A percentile compares a stretch with the other conserved stretches of the same genome.
Evolutionary conservation across 2,113 vertebrate species (phyloP).

Genomic region (Scartelaos histophorus): DNA sequence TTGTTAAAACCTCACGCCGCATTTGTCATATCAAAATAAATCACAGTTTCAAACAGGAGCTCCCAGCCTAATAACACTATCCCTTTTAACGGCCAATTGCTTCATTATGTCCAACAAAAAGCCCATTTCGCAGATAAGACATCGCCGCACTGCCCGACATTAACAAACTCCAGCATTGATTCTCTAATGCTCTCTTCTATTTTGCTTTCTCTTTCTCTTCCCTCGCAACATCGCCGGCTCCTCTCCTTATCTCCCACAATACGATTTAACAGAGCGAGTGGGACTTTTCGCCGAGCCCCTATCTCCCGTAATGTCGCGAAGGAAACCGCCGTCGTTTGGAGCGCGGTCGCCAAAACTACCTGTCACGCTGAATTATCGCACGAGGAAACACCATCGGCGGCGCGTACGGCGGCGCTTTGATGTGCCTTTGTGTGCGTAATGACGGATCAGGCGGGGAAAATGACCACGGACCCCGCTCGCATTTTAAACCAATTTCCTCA

Average conservation of each 20-base stretch:
- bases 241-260: slow-evolving; percentile 25
- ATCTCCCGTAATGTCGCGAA: slow-evolving; percentile 18
- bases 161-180: slow-evolving; percentile 5
- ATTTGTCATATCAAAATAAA: not conserved
- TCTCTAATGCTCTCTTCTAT: slow-evolving; percentile 8
- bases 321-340: slow-evolving; percentile 2
- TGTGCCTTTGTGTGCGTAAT: slow-evolving; percentile 10
- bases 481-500: not conserved
- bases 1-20: not conserved
- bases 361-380: slow-evolving; percentile 11
- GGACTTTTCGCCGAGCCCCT: not conserved
- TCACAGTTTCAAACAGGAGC: not conserved
- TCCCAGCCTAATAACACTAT: not conserved
- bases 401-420: slow-evolving; percentile 5
- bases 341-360: slow-evolving; percentile 1
- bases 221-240: not conserved
- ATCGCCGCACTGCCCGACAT: not conserved
- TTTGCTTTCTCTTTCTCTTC: slow-evolving; percentile 14
- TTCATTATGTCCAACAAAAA: slow-evolving; percentile 15
- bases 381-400: not conserved
- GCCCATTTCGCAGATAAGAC: slow-evolving; percentile 25
- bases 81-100: slow-evolving; percentile 1
- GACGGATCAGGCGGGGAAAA: not conserved
- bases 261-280: slow-evolving; percentile 15
- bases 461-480: not conserved